Evolutionary conservation across 2,888 invertebrate species (phyloP).

Genomic region (Poecilobothrus nobilitatus): DNA sequence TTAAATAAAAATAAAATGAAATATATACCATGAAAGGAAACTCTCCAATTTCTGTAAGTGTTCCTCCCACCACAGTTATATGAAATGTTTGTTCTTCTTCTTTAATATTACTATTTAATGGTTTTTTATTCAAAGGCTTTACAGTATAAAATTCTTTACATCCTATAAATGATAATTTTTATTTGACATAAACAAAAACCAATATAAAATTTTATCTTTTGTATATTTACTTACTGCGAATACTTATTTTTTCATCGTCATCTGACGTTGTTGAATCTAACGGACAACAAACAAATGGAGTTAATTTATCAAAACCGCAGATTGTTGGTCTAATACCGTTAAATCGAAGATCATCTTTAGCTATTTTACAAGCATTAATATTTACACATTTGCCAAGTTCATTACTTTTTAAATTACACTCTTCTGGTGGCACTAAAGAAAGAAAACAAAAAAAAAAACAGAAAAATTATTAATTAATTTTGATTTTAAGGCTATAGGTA

Average conservation of each 20-base stretch:
- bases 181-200: too few relatives aligned
- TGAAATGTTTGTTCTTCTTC: neutral
- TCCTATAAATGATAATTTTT: neutral
- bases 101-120: neutral
- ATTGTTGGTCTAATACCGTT: neutral
- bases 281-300: neutral
- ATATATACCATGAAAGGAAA: constrained; percentile 8
- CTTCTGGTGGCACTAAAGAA: neutral
- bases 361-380: neutral
- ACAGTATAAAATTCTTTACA: neutral
- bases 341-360: neutral
- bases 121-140: neutral
- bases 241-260: neutral
- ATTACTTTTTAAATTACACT: neutral
- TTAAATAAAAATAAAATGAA: neutral
- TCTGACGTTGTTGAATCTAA: neutral
- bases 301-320: neutral
- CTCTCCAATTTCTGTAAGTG: neutral
- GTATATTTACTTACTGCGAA: neutral
- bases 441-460: too few relatives aligned
- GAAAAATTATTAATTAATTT: too few relatives aligned
- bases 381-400: neutral
- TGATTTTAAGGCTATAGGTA: too few relatives aligned
- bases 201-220: neutral
- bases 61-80: neutral